A percentile compares a stretch with the other conserved stretches of the same genome.
phyloP scores from a whole-genome alignment of 1,140 invertebrate species.

The Dysdera silvatica region DNA sequence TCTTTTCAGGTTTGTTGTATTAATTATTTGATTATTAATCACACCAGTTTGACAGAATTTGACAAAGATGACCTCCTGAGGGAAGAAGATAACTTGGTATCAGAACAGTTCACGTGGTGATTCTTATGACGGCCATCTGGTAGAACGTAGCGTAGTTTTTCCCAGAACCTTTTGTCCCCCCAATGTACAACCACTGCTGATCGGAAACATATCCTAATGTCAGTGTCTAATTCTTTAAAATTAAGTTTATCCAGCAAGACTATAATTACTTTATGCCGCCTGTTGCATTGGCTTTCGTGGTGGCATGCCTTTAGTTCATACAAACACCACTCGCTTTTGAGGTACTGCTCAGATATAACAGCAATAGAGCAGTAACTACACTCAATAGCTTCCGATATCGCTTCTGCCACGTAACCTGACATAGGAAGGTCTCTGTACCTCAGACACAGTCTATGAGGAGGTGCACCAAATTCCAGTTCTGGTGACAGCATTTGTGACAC shows the following conservation, averaged over 20 bases:
- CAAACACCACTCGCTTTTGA: conserved; percentile 89
- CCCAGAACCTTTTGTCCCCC: conserved; percentile 86
- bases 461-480: conserved; percentile 69
- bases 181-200: conserved; percentile 25
- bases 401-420: conserved; percentile 74
- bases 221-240: conserved; percentile 32
- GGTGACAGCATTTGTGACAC: conserved; percentile 72
- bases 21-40: too few relatives aligned
- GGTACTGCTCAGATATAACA: conserved; percentile 84
- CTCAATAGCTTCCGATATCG: conserved; percentile 82
- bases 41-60: conserved; percentile 29
- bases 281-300: conserved; percentile 70
- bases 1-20: too few relatives aligned
- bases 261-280: conserved; percentile 70
- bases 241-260: conserved; percentile 30
- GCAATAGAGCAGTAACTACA: conserved; percentile 82
- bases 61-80: conserved; percentile 19
- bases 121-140: conserved; percentile 53
- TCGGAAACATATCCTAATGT: conserved; percentile 29
- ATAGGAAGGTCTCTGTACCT: conserved; percentile 82
- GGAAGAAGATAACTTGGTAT: conserved; percentile 18
- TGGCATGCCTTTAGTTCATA: conserved; percentile 89
- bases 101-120: conserved; percentile 18
- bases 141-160: conserved; percentile 80
- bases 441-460: conserved; percentile 78